Percentiles rank a stretch among this genome's conserved stretches.
These are phyloP conservation scores for Strigops habroptila DNA, from an alignment of 2,113 vertebrate species.

Conservation along the genomic window DNA sequence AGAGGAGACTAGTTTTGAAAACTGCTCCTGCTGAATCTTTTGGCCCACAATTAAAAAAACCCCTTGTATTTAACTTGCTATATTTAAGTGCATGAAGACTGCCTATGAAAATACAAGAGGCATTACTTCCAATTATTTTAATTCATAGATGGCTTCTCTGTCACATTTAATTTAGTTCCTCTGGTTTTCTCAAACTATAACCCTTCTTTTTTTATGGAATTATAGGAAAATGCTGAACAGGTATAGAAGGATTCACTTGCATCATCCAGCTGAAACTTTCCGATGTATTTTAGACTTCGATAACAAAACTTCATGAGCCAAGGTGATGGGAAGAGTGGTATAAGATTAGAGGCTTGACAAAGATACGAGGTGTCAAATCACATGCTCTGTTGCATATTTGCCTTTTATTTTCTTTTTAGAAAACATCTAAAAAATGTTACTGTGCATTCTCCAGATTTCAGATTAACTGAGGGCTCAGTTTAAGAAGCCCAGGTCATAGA, in stretches of 20 bases:
- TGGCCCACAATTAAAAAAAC: background rate
- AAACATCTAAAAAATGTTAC: background rate
- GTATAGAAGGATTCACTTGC: background rate
- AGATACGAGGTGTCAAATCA: background rate
- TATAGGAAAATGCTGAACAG: background rate
- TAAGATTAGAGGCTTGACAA: background rate
- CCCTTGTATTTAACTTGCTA: background rate
- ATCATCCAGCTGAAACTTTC: background rate
- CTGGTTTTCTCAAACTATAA: background rate
- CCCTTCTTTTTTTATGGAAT: background rate
- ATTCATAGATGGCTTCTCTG: background rate
- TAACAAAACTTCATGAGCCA: background rate
- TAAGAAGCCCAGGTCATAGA: background rate
- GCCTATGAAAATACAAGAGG: background rate
- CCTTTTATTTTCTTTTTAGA: background rate
- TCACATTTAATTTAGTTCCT: background rate
- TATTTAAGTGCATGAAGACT: background rate
- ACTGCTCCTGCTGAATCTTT: background rate
- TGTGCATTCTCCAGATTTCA: background rate
- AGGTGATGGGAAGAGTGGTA: background rate
- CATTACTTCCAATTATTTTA: background rate
- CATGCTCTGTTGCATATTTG: background rate
- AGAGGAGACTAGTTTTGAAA: background rate
- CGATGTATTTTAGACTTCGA: background rate
- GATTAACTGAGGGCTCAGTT: background rate